Evolutionary conservation across 2,797 vertebrate species (phyloP).

Genomic region (Enteromius fasciolatus): DNA sequence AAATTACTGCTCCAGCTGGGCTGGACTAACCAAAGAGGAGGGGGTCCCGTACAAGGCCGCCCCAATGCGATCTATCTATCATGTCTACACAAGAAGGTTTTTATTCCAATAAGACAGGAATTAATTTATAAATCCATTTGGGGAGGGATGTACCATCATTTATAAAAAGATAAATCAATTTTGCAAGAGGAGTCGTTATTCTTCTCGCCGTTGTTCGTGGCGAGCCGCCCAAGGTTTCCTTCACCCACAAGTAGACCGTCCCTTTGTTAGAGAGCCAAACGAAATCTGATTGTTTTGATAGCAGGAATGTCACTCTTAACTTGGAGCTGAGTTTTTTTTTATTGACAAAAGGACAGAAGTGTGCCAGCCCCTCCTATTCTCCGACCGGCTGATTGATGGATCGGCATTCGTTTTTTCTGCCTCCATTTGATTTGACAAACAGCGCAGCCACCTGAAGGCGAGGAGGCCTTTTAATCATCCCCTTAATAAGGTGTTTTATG

Average conservation of each 20-base stretch:
- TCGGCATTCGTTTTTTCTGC: constrained; percentile 66
- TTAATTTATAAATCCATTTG: constrained; percentile 96
- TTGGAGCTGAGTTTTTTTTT: constrained; percentile 72
- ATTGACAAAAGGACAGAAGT: constrained; percentile 76
- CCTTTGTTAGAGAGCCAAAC: constrained; percentile 79
- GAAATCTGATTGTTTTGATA: constrained; percentile 80
- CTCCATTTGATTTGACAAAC: constrained; percentile 83
- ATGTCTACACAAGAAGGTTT: constrained; percentile 88
- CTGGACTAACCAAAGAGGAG: constrained; percentile 87
- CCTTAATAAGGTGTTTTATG: constrained; percentile 83
- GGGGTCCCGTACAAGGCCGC: constrained; percentile 78
- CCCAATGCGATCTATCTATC: constrained; percentile 86
- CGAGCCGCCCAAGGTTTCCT: constrained; percentile 71
- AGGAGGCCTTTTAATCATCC: constrained; percentile 83
- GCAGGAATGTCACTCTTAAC: constrained; percentile 81
- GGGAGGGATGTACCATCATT: constrained; percentile 88
- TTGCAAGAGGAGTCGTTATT: constrained; percentile 83
- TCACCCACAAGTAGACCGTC: constrained; percentile 45
- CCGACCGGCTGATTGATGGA: constrained; percentile 77
- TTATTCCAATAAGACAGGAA: constrained; percentile 94
- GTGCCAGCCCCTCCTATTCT: constrained; percentile 58
- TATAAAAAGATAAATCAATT: constrained; percentile 95
- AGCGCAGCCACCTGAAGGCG: constrained; percentile 78
- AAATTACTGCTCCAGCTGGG: constrained; percentile 92
- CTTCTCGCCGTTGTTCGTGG: constrained; percentile 80